Evolutionary conservation across 2,113 vertebrate species (phyloP).

Genomic region (Cepphus grylle): DNA sequence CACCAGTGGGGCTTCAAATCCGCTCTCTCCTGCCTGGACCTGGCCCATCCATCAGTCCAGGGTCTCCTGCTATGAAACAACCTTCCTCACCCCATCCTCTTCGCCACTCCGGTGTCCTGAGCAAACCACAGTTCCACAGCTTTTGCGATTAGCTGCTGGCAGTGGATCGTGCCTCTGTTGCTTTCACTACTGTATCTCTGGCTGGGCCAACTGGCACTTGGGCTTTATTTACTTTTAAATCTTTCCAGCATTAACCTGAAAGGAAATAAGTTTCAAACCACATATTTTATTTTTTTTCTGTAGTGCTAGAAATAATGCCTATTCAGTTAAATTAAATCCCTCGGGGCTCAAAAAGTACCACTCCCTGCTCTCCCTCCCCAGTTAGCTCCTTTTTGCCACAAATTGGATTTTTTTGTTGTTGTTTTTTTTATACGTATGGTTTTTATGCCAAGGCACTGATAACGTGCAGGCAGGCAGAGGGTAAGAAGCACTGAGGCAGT

Average conservation of each 20-base stretch:
- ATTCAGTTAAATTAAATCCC: neutral
- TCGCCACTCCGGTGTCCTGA: accelerated
- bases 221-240: slow-evolving; percentile 9
- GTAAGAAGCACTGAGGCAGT: neutral
- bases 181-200: neutral
- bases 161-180: neutral
- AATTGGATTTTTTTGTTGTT: neutral
- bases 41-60: neutral
- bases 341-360: neutral
- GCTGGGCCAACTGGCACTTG: neutral
- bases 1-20: neutral
- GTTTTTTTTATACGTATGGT: neutral
- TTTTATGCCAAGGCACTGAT: neutral
- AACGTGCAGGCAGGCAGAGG: neutral
- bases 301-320: neutral
- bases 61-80: accelerated
- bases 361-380: neutral
- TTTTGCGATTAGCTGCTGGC: neutral
- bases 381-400: neutral
- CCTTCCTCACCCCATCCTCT: neutral
- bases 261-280: neutral
- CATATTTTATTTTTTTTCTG: neutral
- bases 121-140: neutral
- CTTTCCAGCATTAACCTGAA: slow-evolving; percentile 14
- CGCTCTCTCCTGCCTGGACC: neutral